Conservation (phyloP, 2,113 vertebrate species). For the Myodes glareolus region DNA sequence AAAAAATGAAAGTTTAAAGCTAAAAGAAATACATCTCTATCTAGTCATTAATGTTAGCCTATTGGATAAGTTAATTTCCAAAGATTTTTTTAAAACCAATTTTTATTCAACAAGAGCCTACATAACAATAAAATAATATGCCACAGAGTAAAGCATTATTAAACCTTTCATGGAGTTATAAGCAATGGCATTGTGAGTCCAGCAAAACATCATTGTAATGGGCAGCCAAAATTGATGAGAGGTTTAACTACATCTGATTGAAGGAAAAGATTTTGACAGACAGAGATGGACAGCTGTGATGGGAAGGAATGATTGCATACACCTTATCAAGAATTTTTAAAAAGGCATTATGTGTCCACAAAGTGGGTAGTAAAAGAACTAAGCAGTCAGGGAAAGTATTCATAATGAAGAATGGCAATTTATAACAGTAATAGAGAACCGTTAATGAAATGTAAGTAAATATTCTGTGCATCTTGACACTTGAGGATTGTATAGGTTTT, state of each 20-base stretch:
- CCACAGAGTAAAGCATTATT: constrained; percentile 37
- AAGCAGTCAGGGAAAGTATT: not conserved
- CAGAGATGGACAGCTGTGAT: not conserved
- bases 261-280: not conserved
- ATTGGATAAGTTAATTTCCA: constrained; percentile 39
- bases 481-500: not conserved
- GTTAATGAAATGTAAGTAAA: not conserved
- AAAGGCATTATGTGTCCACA: not conserved
- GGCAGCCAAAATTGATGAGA: not conserved
- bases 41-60: constrained; percentile 20
- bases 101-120: constrained; percentile 41
- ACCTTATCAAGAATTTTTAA: not conserved
- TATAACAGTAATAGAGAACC: not conserved
- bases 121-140: constrained; percentile 62
- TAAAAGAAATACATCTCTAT: not conserved
- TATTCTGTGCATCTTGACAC: not conserved
- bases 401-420: not conserved
- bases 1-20: not conserved
- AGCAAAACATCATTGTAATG: not conserved
- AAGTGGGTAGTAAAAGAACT: not conserved
- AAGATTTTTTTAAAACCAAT: constrained; percentile 44
- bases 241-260: not conserved
- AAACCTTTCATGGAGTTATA: not conserved
- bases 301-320: not conserved
- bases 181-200: not conserved